Percentiles rank a stretch among this genome's conserved stretches.
These are phyloP conservation scores for Dusona sp. DNA, from an alignment of 2,888 invertebrate species.

Conservation along the genomic window DNA sequence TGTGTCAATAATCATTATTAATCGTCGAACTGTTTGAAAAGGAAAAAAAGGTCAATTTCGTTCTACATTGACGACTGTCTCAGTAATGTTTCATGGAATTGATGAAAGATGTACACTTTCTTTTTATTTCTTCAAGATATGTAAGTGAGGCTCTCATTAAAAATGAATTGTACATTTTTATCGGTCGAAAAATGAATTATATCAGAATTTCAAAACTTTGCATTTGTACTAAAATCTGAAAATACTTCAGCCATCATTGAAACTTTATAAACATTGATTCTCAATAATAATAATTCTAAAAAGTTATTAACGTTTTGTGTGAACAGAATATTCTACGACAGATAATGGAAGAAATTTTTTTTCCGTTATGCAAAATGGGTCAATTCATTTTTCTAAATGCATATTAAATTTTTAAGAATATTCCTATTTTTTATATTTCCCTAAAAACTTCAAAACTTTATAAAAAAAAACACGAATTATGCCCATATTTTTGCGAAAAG, in stretches of 20 bases:
- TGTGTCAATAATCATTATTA: neutral
- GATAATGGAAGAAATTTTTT: neutral
- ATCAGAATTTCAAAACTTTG: neutral
- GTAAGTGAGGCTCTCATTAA: neutral
- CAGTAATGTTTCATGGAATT: neutral
- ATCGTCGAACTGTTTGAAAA: neutral
- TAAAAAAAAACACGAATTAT: neutral
- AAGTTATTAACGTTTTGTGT: neutral
- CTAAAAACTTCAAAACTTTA: too few species aligned
- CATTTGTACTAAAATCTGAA: neutral
- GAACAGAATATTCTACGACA: neutral
- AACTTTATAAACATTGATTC: neutral
- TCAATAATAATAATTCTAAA: neutral
- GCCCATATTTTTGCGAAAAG: too few species aligned
- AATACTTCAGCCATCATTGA: neutral
- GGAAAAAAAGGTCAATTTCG: neutral
- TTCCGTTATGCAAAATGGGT: neutral
- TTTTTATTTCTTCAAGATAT: neutral
- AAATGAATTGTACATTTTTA: neutral
- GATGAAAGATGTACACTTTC: neutral
- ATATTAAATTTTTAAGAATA: neutral
- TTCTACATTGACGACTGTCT: neutral
- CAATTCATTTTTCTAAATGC: neutral
- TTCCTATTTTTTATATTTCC: too few species aligned
- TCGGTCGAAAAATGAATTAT: neutral